A percentile compares a stretch with the other conserved stretches of the same genome.
phyloP scores from a whole-genome alignment of 2,797 vertebrate species.

The Chiloscyllium punctatum region DNA sequence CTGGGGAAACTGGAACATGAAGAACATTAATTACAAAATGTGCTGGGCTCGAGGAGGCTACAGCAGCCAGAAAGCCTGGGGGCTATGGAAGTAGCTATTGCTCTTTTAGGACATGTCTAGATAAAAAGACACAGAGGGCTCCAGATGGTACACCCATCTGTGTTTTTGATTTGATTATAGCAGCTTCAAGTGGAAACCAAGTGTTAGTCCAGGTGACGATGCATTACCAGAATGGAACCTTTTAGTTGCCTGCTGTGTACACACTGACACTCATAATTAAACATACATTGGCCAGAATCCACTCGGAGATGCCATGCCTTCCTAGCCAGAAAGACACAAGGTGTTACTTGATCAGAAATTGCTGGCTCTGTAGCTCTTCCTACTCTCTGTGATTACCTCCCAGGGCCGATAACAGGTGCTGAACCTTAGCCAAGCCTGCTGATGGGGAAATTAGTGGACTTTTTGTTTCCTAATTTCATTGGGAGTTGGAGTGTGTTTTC shows the following conservation, averaged over 20 bases:
- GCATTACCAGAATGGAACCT: neutral
- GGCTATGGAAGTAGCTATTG: neutral
- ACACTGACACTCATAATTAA: neutral
- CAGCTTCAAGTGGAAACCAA: neutral
- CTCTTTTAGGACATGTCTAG: neutral
- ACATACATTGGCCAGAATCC: neutral
- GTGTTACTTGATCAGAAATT: neutral
- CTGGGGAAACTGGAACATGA: neutral
- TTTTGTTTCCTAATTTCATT: neutral
- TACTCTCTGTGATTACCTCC: neutral
- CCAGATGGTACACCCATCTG: conserved; percentile 21
- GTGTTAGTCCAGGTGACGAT: neutral
- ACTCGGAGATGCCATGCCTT: neutral
- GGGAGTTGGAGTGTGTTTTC: neutral
- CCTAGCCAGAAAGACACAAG: neutral
- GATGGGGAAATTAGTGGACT: neutral
- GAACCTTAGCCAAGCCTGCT: neutral
- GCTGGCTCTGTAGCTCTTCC: neutral
- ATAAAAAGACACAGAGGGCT: neutral
- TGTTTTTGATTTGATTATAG: neutral
- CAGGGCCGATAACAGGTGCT: neutral
- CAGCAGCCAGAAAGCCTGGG: neutral
- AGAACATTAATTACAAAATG: neutral
- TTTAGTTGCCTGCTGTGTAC: neutral
- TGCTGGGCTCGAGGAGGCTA: neutral